Conservation (phyloP, 1,140 invertebrate species). For the Drosophila orosa region DNA sequence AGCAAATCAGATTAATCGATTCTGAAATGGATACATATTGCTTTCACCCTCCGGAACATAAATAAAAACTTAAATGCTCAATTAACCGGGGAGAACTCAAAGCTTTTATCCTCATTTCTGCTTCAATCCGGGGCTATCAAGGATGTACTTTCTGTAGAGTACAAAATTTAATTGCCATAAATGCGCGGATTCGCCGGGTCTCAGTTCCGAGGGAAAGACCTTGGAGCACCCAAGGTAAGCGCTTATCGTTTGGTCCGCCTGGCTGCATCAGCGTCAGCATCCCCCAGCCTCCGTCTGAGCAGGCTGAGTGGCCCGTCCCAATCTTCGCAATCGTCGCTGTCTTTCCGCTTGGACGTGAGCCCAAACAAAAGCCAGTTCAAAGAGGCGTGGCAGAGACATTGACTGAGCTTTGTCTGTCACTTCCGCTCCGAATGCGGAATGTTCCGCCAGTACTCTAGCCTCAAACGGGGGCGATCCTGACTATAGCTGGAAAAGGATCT, state of each 20-base stretch:
- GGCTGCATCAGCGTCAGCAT: slow-evolving; percentile 26
- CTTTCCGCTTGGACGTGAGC: slow-evolving; percentile 46
- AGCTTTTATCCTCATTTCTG: background rate
- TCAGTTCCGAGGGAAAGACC: background rate
- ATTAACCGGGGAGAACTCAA: slow-evolving; percentile 10
- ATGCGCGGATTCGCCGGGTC: slow-evolving; percentile 25
- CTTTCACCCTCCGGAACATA: background rate
- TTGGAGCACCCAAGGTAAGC: slow-evolving; percentile 26
- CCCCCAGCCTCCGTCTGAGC: slow-evolving; percentile 11
- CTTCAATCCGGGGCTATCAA: background rate
- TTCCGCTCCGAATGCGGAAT: slow-evolving; percentile 29
- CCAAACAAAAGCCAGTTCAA: slow-evolving; percentile 33
- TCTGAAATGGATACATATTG: slow-evolving; percentile 8
- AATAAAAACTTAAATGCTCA: slow-evolving; percentile 48
- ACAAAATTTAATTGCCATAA: slow-evolving; percentile 67
- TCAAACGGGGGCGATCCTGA: background rate
- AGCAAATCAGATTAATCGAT: slow-evolving; percentile 1
- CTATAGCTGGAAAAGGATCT: background rate
- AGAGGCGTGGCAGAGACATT: slow-evolving; percentile 38
- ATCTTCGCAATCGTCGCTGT: slow-evolving; percentile 30
- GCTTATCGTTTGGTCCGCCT: slow-evolving; percentile 37
- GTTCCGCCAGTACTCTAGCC: slow-evolving; percentile 7
- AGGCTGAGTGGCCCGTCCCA: slow-evolving; percentile 18
- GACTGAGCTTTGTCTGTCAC: slow-evolving; percentile 40
- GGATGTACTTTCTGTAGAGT: slow-evolving; percentile 13